A percentile compares a stretch with the other conserved stretches of the same genome.
Conservation (phyloP, 1,140 invertebrate genomes). For the Pararge aegeria region DNA sequence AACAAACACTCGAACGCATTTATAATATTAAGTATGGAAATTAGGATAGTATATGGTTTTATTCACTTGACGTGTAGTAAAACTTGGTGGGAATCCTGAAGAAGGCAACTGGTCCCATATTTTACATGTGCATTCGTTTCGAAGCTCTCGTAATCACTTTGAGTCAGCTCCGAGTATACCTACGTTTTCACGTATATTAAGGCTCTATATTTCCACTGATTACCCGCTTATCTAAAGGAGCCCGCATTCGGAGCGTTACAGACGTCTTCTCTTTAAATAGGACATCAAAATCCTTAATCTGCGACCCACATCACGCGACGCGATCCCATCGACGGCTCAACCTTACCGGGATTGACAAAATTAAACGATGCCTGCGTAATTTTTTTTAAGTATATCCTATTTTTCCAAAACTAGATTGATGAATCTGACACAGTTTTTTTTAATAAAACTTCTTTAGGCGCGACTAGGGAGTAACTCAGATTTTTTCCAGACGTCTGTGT, state of each 20-base stretch:
- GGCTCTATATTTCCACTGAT: constrained; percentile 1
- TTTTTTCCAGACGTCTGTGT: too few species aligned
- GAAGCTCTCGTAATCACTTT: not conserved
- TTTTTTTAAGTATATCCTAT: not conserved
- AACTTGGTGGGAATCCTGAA: too few species aligned
- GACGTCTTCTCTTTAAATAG: constrained; percentile 1
- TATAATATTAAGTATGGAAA: too few species aligned
- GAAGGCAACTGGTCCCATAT: too few species aligned
- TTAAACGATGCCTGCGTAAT: not conserved
- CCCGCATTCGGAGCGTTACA: constrained; percentile 5
- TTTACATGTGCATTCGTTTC: too few species aligned
- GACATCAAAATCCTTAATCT: constrained; percentile 9
- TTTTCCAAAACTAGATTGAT: too few species aligned
- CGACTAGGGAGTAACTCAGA: too few species aligned
- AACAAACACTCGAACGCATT: too few species aligned
- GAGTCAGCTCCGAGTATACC: not conserved
- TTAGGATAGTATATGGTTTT: too few species aligned
- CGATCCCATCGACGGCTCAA: constrained; percentile 1
- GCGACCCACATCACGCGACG: constrained; percentile 9
- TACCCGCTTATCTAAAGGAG: constrained; percentile 7
- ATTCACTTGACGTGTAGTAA: too few species aligned
- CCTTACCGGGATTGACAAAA: not conserved
- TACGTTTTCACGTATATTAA: not conserved
- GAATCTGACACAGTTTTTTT: too few species aligned
- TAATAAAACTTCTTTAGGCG: too few species aligned